Evolutionary conservation across 2,888 invertebrate genomes (phyloP), one percentile per base, ranked within the genome.

Genomic region (Caenorhabditis becei): DNA sequence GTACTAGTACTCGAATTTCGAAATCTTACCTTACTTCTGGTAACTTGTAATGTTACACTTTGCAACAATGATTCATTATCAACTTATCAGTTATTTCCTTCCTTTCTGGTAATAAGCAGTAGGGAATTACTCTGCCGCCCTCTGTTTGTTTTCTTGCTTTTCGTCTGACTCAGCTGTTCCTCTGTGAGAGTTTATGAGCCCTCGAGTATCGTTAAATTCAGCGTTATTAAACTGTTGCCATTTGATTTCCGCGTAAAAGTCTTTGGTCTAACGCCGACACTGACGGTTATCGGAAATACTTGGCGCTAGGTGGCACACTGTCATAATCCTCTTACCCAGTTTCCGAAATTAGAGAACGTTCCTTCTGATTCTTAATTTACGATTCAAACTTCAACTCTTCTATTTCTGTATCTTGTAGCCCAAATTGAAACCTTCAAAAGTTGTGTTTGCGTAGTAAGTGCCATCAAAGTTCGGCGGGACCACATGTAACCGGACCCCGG

Each of bases 391-490:
- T 14, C 14, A 14, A 41, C 14, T 18, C n/a, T 47, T 47, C 47
- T 41, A 14, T 20, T 47, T 47, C 18, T 20, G 18, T 47, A 41
- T 5, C 41, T 41, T 41, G 41, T 41, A 41, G 41, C 41, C 41
- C 18, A n/a, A n/a, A n/a, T 20, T 18, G 2, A 54, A 35, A 56
- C 28, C 35, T 56, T 56, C 56, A 56, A 56, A 56, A 56, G 28
- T 56, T 32, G 35, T 16, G 35, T 56, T 24, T 56, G 26, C 32
- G 14, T 20, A 56, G 18, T 35, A 10, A 56, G 56, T 56, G 56
- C 56, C 56, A 56, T 56, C 56, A 56, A 56, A 56, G 56, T 56
- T 56, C 56, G 56, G 3, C 1, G 7, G 56, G 56, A 56, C 56
- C 56, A 56, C 11, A 10, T 51, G 56, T 18, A 56, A 56, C 35